Conservation (phyloP, 2,113 vertebrate genomes). For the Lucifuga dentata region DNA sequence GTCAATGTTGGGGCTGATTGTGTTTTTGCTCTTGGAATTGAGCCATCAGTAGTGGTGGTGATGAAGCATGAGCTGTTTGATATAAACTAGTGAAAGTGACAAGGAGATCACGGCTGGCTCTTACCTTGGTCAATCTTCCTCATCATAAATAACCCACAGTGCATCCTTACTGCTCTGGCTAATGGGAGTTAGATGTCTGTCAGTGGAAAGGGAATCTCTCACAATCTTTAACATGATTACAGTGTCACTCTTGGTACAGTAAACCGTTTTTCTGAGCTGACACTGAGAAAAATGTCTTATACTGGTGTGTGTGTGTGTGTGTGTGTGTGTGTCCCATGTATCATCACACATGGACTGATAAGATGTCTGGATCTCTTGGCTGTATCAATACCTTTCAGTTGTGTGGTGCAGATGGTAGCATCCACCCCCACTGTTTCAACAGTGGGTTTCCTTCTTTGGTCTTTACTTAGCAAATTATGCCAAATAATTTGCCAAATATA, state of each 20-base stretch:
- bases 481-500: not conserved
- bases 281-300: not conserved
- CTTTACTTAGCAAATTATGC: not conserved
- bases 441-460: constrained; percentile 4
- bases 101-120: constrained; percentile 66
- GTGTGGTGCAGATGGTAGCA: constrained; percentile 25
- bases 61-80: constrained; percentile 71
- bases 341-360: constrained; percentile 7
- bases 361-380: not conserved
- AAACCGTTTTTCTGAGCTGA: constrained; percentile 6
- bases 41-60: constrained; percentile 62
- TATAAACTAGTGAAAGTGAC: constrained; percentile 74
- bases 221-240: constrained; percentile 28
- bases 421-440: constrained; percentile 5
- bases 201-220: constrained; percentile 23
- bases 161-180: constrained; percentile 43
- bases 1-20: constrained; percentile 75
- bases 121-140: constrained; percentile 48
- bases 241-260: constrained; percentile 17
- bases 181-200: constrained; percentile 50
- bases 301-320: not conserved
- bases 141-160: constrained; percentile 58
- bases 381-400: not conserved
- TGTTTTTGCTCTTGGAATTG: constrained; percentile 74
- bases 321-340: too few species aligned